A percentile compares a stretch with the other conserved stretches of the same genome.
Conservation (phyloP, 2,797 vertebrate genomes). For the Botia kubotai region DNA sequence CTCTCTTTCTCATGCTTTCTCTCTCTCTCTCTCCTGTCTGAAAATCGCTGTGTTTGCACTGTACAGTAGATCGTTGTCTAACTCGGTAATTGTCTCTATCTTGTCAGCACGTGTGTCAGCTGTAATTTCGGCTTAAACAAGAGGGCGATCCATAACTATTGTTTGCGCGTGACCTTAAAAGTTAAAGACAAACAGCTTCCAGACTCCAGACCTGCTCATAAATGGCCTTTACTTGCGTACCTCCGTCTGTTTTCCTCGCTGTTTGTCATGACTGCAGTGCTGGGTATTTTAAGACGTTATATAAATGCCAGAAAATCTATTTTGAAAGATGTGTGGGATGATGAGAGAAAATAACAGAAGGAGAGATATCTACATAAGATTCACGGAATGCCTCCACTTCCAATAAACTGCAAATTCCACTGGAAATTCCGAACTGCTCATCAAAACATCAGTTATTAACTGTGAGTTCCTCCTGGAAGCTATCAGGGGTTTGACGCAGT, state of each 20-base stretch:
- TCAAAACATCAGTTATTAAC: conserved; percentile 25
- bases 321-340: conserved; percentile 42
- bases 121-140: conserved; percentile 43
- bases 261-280: conserved; percentile 27
- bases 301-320: conserved; percentile 49
- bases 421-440: neutral
- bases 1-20: too few species aligned
- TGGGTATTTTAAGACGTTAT: conserved; percentile 33
- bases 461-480: neutral
- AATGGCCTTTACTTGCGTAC: conserved; percentile 11
- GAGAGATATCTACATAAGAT: conserved; percentile 5
- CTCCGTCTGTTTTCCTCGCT: conserved; percentile 11
- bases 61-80: conserved; percentile 51
- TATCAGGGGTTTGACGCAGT: neutral
- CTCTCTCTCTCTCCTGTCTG: too few species aligned
- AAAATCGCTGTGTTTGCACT: neutral
- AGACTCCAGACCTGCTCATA: neutral
- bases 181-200: conserved; percentile 36
- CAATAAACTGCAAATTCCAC: neutral
- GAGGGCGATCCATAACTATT: conserved; percentile 39
- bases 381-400: neutral
- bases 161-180: conserved; percentile 49
- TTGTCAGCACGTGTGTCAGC: conserved; percentile 59
- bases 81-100: conserved; percentile 57
- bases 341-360: neutral